These are phyloP conservation scores for Tichodroma muraria DNA, from an alignment of 2,113 vertebrate genomes.

Conservation along the genomic window DNA sequence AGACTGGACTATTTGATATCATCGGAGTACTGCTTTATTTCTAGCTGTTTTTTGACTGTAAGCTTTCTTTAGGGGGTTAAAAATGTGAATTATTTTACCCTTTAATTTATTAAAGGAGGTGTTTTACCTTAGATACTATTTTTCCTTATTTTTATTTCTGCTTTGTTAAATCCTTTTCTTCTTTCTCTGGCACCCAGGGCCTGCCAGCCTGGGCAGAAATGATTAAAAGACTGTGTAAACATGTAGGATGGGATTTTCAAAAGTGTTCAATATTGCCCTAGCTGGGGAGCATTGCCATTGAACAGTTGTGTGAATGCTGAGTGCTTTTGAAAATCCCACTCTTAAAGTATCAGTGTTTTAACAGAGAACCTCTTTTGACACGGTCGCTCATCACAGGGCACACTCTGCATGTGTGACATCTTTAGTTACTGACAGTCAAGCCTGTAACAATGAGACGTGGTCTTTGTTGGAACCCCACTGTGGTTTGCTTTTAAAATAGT, in stretches of 20 bases:
- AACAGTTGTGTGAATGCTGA: slow-evolving; percentile 55
- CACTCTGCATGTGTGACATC: slow-evolving; percentile 61
- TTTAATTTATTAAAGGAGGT: slow-evolving; percentile 21
- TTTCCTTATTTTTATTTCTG: slow-evolving; percentile 44
- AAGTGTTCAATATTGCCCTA: slow-evolving; percentile 54
- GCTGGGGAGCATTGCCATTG: slow-evolving; percentile 57
- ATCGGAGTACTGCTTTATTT: neutral
- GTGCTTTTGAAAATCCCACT: slow-evolving; percentile 60
- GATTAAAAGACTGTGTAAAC: slow-evolving; percentile 63
- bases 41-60: neutral
- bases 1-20: neutral
- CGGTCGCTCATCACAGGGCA: slow-evolving; percentile 43
- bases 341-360: slow-evolving; percentile 62
- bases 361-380: slow-evolving; percentile 55
- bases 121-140: neutral
- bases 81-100: slow-evolving; percentile 5
- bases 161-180: slow-evolving; percentile 51
- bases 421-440: slow-evolving; percentile 56
- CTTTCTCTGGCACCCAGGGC: slow-evolving; percentile 11
- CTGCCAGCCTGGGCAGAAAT: slow-evolving; percentile 55
- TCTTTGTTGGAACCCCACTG: slow-evolving; percentile 50
- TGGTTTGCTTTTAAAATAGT: slow-evolving; percentile 42
- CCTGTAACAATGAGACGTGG: slow-evolving; percentile 50
- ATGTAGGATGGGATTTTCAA: slow-evolving; percentile 62
- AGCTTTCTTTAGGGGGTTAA: neutral